Base-by-base conservation (phyloP, 2,113 vertebrate species). In the Eretmochelys imbricata region DNA sequence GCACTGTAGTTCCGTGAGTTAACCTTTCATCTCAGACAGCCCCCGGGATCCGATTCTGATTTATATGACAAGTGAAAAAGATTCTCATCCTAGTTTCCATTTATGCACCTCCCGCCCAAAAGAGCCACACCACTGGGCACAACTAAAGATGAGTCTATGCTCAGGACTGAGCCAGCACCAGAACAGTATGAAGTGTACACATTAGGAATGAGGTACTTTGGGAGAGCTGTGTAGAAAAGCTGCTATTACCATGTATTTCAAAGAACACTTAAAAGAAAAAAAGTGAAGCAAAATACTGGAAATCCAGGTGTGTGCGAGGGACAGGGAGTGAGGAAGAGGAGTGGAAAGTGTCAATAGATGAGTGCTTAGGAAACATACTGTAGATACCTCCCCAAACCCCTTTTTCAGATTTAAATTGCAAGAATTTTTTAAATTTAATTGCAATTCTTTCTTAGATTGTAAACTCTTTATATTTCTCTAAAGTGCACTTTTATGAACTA, bases 391-490 rank as follows among this genome's bases (percentile, higher is more conserved):
- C 0, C 31, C 14, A n/a, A n/a, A n/a, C 14, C 62, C 5, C 0
- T 1, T 89, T 80, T 75, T 95, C 55, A 93, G 85, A 92, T 85
- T 96, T 89, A 89, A 38, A 82, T 89, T 22, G 35, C 89, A 51
- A 89, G 83, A 93, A 91, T 69, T 76, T 91, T 91, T 53, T 89
- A 29, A 78, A 94, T 88, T 96, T 81, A 90, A 94, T 87, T 92
- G 12, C 80, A 81, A 7, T 80, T 89, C 27, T 78, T 91, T 93
- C 76, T 91, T 75, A 87, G 81, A 89, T 11, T 85, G 93, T 83
- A 92, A 93, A 57, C 88, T 85, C 16, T 87, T 38, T 62, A 8
- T 90, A 3, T 92, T 90, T 83, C 75, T 81, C 20, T 76, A 46
- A 76, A 46, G 38, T 42, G 10, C 38, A 76, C 42, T 51, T 89